Conservation (phyloP, 2,113 vertebrate species). For the Tyto alba region DNA sequence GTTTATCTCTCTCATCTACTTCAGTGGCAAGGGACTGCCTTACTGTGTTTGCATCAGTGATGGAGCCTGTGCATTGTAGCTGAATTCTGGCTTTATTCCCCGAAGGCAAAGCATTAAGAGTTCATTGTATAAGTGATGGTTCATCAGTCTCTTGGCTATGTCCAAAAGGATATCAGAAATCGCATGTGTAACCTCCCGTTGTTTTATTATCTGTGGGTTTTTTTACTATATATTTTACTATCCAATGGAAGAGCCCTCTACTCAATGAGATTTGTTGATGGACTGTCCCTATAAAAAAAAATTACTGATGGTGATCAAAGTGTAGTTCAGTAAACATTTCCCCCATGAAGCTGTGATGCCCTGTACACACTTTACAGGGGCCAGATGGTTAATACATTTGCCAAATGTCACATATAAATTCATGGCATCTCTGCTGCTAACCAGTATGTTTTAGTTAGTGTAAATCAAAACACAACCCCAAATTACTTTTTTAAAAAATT, state of each 20-base stretch:
- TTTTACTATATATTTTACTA: not conserved
- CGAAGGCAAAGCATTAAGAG: too few species aligned
- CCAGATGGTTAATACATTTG: slow-evolving; percentile 48
- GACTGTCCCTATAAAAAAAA: not conserved
- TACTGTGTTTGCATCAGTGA: accelerated
- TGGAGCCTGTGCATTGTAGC: not conserved
- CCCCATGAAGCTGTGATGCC: not conserved
- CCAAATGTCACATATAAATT: slow-evolving; percentile 25
- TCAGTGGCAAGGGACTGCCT: not conserved
- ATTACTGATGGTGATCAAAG: not conserved
- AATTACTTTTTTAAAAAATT: slow-evolving; percentile 34
- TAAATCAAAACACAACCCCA: slow-evolving; percentile 49
- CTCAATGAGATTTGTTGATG: not conserved
- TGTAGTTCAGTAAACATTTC: not conserved
- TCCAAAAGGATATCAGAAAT: not conserved
- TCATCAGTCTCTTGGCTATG: not conserved
- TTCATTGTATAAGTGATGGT: not conserved
- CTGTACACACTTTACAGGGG: not conserved
- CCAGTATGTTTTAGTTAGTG: not conserved
- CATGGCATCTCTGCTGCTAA: slow-evolving; percentile 21
- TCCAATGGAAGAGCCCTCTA: not conserved
- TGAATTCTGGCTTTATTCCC: not conserved
- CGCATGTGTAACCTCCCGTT: not conserved
- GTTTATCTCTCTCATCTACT: not conserved
- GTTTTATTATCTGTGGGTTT: not conserved